Evolutionary conservation across 1,140 invertebrate species (phyloP).

Genomic region (Pseudomyrmex sp.): DNA sequence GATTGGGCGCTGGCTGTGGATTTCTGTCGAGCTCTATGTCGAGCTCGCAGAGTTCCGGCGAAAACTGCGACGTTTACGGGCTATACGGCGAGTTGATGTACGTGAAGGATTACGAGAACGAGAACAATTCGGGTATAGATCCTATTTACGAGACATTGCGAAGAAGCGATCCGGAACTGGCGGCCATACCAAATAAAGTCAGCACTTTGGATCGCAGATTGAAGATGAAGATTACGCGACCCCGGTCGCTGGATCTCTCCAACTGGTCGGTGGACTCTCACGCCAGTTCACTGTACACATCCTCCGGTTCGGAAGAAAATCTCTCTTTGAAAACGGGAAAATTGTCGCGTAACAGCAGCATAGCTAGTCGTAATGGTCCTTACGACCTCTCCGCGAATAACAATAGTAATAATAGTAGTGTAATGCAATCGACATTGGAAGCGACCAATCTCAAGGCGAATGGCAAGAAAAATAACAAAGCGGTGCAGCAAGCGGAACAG

Average conservation of each 20-base stretch:
- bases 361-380: slow-evolving; percentile 88
- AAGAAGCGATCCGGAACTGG: slow-evolving; percentile 92
- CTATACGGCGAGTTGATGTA: slow-evolving; percentile 96
- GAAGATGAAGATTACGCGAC: slow-evolving; percentile 92
- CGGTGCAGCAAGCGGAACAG: slow-evolving; percentile 84
- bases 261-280: slow-evolving; percentile 95
- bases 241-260: slow-evolving; percentile 92
- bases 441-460: slow-evolving; percentile 72
- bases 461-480: slow-evolving; percentile 77
- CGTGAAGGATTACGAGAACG: slow-evolving; percentile 94
- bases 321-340: slow-evolving; percentile 88
- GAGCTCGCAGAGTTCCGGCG: slow-evolving; percentile 87
- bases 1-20: slow-evolving; percentile 86
- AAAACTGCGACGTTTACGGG: slow-evolving; percentile 94
- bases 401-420: slow-evolving; percentile 50
- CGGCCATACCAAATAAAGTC: slow-evolving; percentile 92
- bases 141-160: slow-evolving; percentile 91
- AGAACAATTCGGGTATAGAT: slow-evolving; percentile 89
- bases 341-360: slow-evolving; percentile 90
- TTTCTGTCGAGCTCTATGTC: slow-evolving; percentile 86
- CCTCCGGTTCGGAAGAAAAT: slow-evolving; percentile 93
- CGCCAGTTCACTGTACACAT: slow-evolving; percentile 92
- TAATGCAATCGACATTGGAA: slow-evolving; percentile 59
- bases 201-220: slow-evolving; percentile 92
- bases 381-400: slow-evolving; percentile 78